Evolutionary conservation across 2,113 vertebrate genomes (phyloP).

Genomic region (Silurus asotus): DNA sequence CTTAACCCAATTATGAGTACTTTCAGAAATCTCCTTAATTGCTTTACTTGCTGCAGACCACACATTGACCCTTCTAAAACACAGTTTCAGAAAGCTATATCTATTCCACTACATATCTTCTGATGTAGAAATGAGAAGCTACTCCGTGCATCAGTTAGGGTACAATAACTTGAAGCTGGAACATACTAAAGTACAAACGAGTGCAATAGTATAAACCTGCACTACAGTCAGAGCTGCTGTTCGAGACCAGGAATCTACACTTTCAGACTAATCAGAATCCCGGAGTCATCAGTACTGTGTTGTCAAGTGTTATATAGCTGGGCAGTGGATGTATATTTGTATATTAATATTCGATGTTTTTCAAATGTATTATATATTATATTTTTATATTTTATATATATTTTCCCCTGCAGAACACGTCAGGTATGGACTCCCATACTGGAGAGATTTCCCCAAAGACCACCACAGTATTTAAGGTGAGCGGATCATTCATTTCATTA

Average conservation of each 20-base stretch:
- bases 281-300: not conserved
- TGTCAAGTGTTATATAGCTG: not conserved
- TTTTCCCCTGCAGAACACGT: slow-evolving; percentile 74
- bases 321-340: not conserved
- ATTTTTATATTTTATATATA: not conserved
- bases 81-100: no score
- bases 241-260: not conserved
- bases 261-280: not conserved
- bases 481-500: slow-evolving; percentile 1
- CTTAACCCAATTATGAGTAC: no score
- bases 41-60: no score
- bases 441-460: slow-evolving; percentile 88
- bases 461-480: slow-evolving; percentile 85
- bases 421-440: slow-evolving; percentile 88
- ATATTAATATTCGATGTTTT: no score
- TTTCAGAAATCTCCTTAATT: no score
- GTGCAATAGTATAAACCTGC: not conserved
- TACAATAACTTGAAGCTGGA: no score
- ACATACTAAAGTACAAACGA: no score
- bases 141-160: no score
- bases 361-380: no score
- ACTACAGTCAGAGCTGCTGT: not conserved
- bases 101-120: no score
- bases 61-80: no score
- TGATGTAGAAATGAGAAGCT: no score